Percentiles rank a stretch among this genome's conserved stretches.
Evolutionary conservation across 2,888 invertebrate species (phyloP).

Genomic region (Prosopocoilus inquinatus): DNA sequence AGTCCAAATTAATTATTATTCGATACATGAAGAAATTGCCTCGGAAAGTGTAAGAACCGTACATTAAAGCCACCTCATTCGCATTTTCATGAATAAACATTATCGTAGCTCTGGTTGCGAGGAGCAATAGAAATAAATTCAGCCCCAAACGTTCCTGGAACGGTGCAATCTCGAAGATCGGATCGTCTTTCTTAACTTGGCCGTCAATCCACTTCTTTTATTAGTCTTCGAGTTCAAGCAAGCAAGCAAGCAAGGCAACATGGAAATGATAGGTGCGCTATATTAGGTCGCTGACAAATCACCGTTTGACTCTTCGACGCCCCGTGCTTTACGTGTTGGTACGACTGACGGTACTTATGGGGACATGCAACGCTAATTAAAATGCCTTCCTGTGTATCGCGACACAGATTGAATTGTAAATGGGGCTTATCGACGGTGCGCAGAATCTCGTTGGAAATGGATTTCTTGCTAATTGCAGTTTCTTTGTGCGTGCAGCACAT

Average conservation of each 20-base stretch:
- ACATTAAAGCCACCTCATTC: no score
- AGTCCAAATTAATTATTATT: no score
- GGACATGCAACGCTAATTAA: not conserved
- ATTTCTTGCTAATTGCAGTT: not conserved
- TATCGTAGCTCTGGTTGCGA: no score
- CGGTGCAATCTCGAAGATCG: not conserved
- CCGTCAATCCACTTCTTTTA: not conserved
- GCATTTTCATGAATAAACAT: no score
- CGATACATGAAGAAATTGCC: no score
- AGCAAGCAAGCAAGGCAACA: not conserved
- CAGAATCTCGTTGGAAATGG: not conserved
- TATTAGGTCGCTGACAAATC: constrained; percentile 2
- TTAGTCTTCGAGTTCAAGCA: not conserved
- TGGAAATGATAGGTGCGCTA: not conserved
- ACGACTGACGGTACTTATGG: not conserved
- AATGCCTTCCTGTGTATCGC: not conserved
- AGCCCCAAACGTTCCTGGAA: not conserved
- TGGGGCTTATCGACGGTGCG: not conserved
- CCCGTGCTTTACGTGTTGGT: not conserved
- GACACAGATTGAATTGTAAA: not conserved
- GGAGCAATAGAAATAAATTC: no score
- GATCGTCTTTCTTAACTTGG: not conserved
- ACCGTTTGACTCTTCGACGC: not conserved
- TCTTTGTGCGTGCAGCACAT: not conserved
- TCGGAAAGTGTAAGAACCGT: no score